phyloP scores from a whole-genome alignment of 2,797 vertebrate genomes.

The Rhinogobio ventralis region DNA sequence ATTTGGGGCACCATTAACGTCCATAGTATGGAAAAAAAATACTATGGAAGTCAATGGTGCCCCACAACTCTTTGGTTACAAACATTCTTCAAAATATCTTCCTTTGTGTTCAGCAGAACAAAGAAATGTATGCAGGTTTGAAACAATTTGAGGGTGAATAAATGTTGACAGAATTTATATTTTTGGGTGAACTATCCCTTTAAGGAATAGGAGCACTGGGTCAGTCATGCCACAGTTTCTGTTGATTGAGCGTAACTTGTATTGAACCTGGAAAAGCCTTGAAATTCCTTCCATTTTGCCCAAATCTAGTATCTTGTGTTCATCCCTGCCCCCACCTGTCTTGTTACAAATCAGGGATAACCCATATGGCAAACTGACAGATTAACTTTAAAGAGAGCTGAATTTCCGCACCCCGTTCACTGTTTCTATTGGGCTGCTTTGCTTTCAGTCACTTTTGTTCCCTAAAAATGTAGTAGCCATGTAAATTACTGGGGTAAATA shows the following conservation, averaged over 20 bases:
- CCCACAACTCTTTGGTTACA: too few relatives aligned
- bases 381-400: conserved; percentile 51
- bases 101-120: too few relatives aligned
- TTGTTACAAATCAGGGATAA: conserved; percentile 47
- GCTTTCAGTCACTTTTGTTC: background rate
- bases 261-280: background rate
- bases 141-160: too few relatives aligned
- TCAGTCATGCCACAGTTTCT: background rate
- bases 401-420: conserved; percentile 24
- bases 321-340: conserved; percentile 36
- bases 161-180: too few relatives aligned
- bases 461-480: background rate
- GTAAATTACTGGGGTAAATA: conserved; percentile 9
- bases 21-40: too few relatives aligned
- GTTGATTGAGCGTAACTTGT: background rate
- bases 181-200: too few relatives aligned
- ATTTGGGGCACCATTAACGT: too few relatives aligned
- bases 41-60: too few relatives aligned
- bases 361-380: conserved; percentile 56
- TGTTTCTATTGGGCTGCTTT: background rate
- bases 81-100: too few relatives aligned
- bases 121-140: too few relatives aligned
- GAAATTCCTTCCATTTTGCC: background rate
- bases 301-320: conserved; percentile 14
- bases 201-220: background rate